phyloP scores from a whole-genome alignment of 2,888 invertebrate species.

The Didymodactylos carnosus region DNA sequence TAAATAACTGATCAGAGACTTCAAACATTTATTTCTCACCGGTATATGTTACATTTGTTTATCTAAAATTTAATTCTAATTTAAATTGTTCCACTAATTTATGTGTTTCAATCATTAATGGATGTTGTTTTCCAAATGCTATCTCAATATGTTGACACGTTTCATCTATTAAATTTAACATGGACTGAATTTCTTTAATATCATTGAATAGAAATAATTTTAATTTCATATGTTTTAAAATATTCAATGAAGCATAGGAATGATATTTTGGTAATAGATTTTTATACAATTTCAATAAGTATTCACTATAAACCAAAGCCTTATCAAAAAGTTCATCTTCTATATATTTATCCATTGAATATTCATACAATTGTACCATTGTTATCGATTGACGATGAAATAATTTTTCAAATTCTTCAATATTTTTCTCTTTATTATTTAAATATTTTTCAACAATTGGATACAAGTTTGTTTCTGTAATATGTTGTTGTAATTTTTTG shows the following conservation, averaged over 20 bases:
- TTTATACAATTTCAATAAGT: background rate
- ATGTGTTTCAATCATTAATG: background rate
- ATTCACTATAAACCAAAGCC: background rate
- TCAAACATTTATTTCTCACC: too few relatives aligned
- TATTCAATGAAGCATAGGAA: background rate
- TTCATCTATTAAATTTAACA: background rate
- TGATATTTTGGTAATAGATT: background rate
- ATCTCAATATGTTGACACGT: background rate
- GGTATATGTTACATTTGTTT: too few relatives aligned
- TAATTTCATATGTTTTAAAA: background rate
- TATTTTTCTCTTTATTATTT: too few relatives aligned
- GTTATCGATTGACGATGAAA: too few relatives aligned
- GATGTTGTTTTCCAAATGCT: background rate
- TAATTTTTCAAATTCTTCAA: too few relatives aligned
- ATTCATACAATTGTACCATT: too few relatives aligned
- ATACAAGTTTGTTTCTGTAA: too few relatives aligned
- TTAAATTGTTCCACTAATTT: background rate
- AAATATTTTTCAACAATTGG: too few relatives aligned
- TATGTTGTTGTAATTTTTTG: too few relatives aligned
- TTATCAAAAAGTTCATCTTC: background rate
- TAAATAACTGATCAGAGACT: too few relatives aligned
- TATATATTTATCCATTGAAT: background rate
- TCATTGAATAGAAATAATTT: background rate
- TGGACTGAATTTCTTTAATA: background rate
- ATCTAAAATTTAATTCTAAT: background rate